A percentile compares a stretch with the other conserved stretches of the same genome.
These are phyloP conservation scores for Geophilus truncorum DNA, from an alignment of 2,888 invertebrate species.

Conservation along the genomic window DNA sequence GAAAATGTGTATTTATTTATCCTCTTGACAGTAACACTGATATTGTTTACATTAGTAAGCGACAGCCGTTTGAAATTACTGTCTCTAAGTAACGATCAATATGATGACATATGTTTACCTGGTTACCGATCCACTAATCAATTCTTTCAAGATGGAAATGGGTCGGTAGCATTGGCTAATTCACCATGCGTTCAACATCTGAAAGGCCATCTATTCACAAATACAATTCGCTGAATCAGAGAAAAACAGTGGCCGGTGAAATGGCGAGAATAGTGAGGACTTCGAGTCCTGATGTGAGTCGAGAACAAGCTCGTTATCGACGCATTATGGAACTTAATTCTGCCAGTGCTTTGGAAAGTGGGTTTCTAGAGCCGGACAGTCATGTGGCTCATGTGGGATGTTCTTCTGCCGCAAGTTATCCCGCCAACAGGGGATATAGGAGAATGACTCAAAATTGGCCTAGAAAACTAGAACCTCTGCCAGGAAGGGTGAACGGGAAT, in stretches of 20 bases:
- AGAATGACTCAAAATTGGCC: neutral
- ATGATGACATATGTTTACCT: slow-evolving; percentile 14
- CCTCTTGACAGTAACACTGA: neutral
- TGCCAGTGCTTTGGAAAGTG: neutral
- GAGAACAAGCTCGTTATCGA: slow-evolving; percentile 30
- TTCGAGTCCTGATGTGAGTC: slow-evolving; percentile 25
- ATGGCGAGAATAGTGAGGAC: neutral
- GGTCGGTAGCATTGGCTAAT: neutral
- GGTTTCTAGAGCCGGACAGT: neutral
- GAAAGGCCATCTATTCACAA: neutral
- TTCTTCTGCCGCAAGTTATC: neutral
- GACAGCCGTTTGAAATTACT: neutral
- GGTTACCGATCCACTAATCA: neutral
- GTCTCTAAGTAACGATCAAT: neutral
- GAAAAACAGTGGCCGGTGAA: neutral
- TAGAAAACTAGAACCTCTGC: slow-evolving; percentile 25
- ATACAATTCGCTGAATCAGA: neutral
- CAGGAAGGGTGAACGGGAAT: neutral
- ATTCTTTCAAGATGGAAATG: slow-evolving; percentile 1
- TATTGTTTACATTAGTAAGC: neutral
- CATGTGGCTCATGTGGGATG: neutral
- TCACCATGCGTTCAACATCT: neutral
- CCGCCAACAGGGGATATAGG: neutral
- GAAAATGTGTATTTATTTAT: neutral
- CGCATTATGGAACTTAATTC: slow-evolving; percentile 29